Percentiles rank a stretch among this genome's conserved stretches.
Evolutionary conservation across 2,888 invertebrate species (phyloP).

Genomic region (Agrochola macilenta): DNA sequence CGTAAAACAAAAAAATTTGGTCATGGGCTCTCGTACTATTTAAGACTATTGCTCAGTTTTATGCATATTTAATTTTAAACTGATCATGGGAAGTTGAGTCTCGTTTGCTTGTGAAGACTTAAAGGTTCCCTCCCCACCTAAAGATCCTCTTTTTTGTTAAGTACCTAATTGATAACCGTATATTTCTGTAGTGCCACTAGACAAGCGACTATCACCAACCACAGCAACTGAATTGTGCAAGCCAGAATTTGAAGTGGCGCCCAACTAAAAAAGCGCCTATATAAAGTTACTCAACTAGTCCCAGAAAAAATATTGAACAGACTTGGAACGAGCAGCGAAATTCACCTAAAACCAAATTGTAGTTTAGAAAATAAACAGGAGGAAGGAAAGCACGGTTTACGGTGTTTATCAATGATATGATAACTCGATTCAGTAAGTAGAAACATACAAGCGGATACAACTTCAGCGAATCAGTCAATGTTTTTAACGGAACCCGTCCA

Average conservation of each 20-base stretch:
- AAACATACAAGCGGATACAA: constrained; percentile 41
- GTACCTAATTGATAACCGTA: no score
- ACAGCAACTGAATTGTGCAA: neutral
- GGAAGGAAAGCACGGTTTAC: neutral
- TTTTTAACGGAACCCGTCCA: constrained; percentile 28
- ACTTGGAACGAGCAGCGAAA: neutral
- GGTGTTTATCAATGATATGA: constrained; percentile 9
- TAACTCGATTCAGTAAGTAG: constrained; percentile 16
- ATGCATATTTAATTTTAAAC: no score
- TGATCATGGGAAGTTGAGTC: neutral
- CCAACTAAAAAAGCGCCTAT: neutral
- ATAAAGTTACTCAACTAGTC: neutral
- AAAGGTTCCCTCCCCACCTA: no score
- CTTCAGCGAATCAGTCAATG: constrained; percentile 27
- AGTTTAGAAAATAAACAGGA: neutral
- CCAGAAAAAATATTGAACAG: neutral
- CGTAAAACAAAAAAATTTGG: no score
- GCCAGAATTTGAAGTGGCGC: neutral
- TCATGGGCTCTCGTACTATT: no score
- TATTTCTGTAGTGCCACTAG: neutral
- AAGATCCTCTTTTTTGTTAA: neutral
- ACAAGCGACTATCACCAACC: neutral
- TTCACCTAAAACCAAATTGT: neutral
- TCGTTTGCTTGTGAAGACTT: neutral
- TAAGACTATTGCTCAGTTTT: no score